phyloP scores from a whole-genome alignment of 2,797 vertebrate species.

The Pangasius sanitwongsei region DNA sequence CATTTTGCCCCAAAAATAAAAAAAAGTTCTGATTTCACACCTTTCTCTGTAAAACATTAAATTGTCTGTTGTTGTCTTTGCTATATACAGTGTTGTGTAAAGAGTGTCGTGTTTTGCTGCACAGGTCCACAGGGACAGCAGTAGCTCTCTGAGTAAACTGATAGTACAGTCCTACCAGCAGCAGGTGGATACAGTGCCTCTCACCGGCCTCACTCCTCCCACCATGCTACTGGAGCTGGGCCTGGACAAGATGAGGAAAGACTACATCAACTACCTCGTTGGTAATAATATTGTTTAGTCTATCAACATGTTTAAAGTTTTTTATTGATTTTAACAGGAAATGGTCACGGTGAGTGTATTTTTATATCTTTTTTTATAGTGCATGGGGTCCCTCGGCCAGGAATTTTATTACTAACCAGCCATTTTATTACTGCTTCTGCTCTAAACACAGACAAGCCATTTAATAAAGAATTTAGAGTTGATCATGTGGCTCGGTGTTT shows the following conservation, averaged over 20 bases:
- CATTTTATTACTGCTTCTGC: neutral
- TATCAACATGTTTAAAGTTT: neutral
- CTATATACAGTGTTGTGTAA: neutral
- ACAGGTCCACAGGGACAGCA: slow-evolving; percentile 92
- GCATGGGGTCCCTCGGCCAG: neutral
- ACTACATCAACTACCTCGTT: slow-evolving; percentile 91
- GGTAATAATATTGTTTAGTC: slow-evolving; percentile 41
- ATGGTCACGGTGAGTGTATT: neutral
- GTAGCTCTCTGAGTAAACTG: slow-evolving; percentile 86
- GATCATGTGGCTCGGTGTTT: neutral
- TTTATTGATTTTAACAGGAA: neutral
- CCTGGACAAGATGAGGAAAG: slow-evolving; percentile 94
- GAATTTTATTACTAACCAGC: too few relatives aligned
- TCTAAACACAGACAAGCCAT: neutral
- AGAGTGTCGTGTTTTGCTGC: slow-evolving; percentile 13
- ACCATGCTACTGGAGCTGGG: slow-evolving; percentile 94
- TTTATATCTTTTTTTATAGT: neutral
- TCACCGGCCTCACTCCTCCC: slow-evolving; percentile 81
- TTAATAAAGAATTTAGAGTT: neutral
- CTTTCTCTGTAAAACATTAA: neutral
- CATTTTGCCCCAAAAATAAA: neutral
- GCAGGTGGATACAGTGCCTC: slow-evolving; percentile 77
- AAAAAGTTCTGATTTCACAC: neutral
- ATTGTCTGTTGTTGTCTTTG: neutral
- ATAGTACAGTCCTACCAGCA: slow-evolving; percentile 90